Percentiles rank a stretch among this genome's conserved stretches.
Evolutionary conservation across 1,140 invertebrate genomes (phyloP).

Genomic region (Tetragnatha versicolor): DNA sequence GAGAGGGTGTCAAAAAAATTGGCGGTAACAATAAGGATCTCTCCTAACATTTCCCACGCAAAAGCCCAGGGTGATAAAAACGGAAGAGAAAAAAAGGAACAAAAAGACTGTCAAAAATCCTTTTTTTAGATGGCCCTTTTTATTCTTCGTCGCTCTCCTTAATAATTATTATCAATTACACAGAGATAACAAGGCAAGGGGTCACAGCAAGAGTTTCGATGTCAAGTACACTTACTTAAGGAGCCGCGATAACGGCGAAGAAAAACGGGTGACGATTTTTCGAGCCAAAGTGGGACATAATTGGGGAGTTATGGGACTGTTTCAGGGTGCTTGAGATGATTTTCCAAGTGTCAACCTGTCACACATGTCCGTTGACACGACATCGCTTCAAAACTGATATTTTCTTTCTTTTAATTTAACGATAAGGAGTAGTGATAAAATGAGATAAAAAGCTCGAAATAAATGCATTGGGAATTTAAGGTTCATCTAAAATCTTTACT

Average conservation of each 20-base stretch:
- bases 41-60: constrained; percentile 27
- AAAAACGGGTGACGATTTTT: not conserved
- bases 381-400: no score
- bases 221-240: constrained; percentile 34
- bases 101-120: not conserved
- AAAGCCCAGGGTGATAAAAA: not conserved
- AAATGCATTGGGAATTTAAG: no score
- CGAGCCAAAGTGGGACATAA: constrained; percentile 6
- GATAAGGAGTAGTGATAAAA: no score
- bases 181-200: constrained; percentile 37
- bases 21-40: constrained; percentile 18
- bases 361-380: no score
- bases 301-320: no score
- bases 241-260: constrained; percentile 11
- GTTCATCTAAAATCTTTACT: no score
- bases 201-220: constrained; percentile 35
- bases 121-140: constrained; percentile 21
- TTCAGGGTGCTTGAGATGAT: no score
- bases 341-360: no score
- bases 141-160: constrained; percentile 2
- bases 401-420: no score
- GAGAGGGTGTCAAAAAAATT: no score
- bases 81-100: not conserved
- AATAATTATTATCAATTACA: constrained; percentile 49
- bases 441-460: no score